Base-by-base conservation (phyloP, 2,888 invertebrate species). In the Mesodorylaimus sp. region DNA sequence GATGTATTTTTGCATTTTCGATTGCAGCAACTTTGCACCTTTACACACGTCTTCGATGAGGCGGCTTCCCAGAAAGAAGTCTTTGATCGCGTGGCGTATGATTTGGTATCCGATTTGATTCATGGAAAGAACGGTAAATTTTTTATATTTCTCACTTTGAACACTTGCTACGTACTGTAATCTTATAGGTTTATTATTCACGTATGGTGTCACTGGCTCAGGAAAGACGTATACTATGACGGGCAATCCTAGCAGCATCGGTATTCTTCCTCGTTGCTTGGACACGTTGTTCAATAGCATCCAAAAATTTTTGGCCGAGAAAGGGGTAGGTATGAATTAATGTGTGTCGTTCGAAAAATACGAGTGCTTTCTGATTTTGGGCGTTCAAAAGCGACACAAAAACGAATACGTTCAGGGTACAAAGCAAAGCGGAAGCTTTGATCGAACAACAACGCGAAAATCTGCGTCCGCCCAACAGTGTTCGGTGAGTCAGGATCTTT, bases 171-270 rank as follows among this genome's bases (percentile, higher is more conserved):
- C 16, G 21, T n/a, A n/a, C n/a, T n/a, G n/a, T 48, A 36, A 42
- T 21, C 51, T 47, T 54, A 2, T 55, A 70, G 70, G 70, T 10
- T 73, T 97, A 28, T 71, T 97, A 47, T 95, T 97, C 67, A 86
- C 93, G 0, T 99, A 99, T 66, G 95, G 97, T 19, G 86, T 95
- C 2, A 95, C 95, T 0, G 89, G 89, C 2, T 76, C 77, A 52
- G 97, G 97, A 0, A 99, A 99, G 73, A 97, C 97, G 0, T 87
- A 80, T 66, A 97, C 95, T 0, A 88, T 99, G 83, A 84, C 84
- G 0, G 86, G 78, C 54, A 65, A 61, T 25, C 65, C 69, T 3
- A 70, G 76, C 52, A 77, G 86, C 65, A 79, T 81, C 56, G 84
- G 97, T 45, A 76, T 91, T 58, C 73, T 97, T 71, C 89, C 91